Evolutionary conservation across 2,888 invertebrate species (phyloP).

Genomic region (Piscicola geometra): DNA sequence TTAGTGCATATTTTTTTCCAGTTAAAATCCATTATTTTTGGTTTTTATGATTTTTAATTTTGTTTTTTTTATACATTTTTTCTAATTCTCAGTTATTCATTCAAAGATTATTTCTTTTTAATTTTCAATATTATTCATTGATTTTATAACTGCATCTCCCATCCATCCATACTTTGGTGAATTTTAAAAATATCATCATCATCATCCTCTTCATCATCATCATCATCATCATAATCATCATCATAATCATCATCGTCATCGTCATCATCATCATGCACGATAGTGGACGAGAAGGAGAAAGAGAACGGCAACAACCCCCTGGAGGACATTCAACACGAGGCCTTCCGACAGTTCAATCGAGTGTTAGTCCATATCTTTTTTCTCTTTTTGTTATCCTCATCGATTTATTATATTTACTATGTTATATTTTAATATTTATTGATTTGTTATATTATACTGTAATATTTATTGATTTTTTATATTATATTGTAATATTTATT

Average conservation of each 20-base stretch:
- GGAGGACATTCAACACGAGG: neutral
- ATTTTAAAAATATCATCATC: neutral
- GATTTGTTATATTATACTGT: too few relatives aligned
- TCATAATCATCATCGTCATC: neutral
- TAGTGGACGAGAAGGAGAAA: constrained; percentile 1
- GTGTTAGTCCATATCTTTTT: neutral
- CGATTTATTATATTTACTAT: too few relatives aligned
- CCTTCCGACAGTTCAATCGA: neutral
- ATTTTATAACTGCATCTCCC: neutral
- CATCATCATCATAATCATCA: neutral
- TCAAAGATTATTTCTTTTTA: too few relatives aligned
- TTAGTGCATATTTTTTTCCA: neutral
- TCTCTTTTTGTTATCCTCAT: too few relatives aligned
- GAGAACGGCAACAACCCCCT: constrained; percentile 13
- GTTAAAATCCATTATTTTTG: neutral
- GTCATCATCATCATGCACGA: neutral
- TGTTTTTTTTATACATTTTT: neutral
- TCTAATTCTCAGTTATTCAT: neutral
- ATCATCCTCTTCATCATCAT: neutral
- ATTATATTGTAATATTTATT: too few relatives aligned
- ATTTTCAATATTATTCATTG: neutral
- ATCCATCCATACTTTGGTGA: too few relatives aligned
- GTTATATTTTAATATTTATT: too few relatives aligned
- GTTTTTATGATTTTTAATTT: neutral
- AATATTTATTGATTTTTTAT: too few relatives aligned